Base-by-base conservation (phyloP, 2,888 invertebrate species). In the Drosophila parthenogenetica region DNA sequence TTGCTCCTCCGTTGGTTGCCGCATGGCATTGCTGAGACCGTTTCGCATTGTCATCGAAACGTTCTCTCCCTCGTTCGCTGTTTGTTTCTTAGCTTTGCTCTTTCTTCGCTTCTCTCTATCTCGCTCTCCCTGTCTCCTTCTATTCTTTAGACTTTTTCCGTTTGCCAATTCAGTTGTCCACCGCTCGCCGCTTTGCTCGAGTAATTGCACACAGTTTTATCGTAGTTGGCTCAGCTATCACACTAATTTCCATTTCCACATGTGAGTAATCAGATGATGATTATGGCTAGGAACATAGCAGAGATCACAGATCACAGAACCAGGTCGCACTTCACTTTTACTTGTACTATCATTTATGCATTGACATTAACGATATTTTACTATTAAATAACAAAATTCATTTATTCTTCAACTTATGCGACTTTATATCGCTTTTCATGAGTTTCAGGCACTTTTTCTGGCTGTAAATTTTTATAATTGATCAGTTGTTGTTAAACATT, bases 171-270 rank as follows among this genome's bases (percentile, higher is more conserved):
- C 49, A 50, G 63, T 65, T 51, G 42, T 16, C n/a, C 51, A 43
- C 62, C 63, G 55, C 54, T 45, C 62, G 57, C 40, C 53, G 67
- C 63, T 62, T 69, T 46, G 37, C 64, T 74, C 71, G 60, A 40
- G 46, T 68, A 74, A 75, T 79, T 73, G 65, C 70, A 77, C 74
- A 70, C 69, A 55, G 64, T 35, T 35, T 7, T 76, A 66, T 53
- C 42, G 58, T 29, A 29, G 29, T 73, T 72, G 62, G 50, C 45
- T 70, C 59, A 45, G 54, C 53, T 50, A 67, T 69, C 75, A 73
- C 84, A 84, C 79, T 69, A 57, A 77, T 75, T 73, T 73, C 83
- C 80, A 81, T 85, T 79, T 73, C 83, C 85, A 66, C 69, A 68
- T 37, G 37, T 54, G 57, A 25, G 43, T 19, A 59, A 13, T 64